Percentiles rank a stretch among this genome's conserved stretches.
phyloP scores from a whole-genome alignment of 2,113 vertebrate genomes.

The Melanerpes formicivorus region DNA sequence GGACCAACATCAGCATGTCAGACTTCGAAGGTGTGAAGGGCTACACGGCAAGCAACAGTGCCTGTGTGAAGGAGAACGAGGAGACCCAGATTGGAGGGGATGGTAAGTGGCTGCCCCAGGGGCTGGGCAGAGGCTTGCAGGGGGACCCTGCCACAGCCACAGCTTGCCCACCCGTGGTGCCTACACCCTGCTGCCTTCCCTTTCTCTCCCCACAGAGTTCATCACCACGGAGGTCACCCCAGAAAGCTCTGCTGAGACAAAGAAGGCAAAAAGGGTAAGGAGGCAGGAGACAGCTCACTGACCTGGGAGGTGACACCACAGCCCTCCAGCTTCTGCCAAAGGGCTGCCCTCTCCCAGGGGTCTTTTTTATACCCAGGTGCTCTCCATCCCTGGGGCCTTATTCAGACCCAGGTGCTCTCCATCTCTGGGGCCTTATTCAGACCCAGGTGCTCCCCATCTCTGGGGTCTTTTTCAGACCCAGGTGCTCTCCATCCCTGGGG shows the following conservation, averaged over 20 bases:
- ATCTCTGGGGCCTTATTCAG: too few relatives aligned
- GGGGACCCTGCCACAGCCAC: not conserved
- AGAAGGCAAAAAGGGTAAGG: conserved; percentile 76
- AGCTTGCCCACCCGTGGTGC: accelerated
- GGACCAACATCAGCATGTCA: conserved; percentile 79
- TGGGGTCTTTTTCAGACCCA: not conserved
- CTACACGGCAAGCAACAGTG: conserved; percentile 44
- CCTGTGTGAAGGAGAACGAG: not conserved
- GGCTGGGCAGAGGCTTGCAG: accelerated
- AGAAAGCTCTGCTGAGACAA: not conserved
- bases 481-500: not conserved
- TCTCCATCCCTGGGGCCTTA: not conserved
- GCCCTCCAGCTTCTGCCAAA: not conserved
- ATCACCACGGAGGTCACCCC: accelerated
- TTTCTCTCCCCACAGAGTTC: conserved; percentile 52
- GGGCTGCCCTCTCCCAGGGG: not conserved
- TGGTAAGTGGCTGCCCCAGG: conserved; percentile 3
- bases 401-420: too few relatives aligned
- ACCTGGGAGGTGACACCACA: accelerated
- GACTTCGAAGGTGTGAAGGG: conserved; percentile 72
- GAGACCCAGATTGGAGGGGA: conserved; percentile 58
- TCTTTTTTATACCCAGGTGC: not conserved
- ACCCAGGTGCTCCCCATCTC: not conserved
- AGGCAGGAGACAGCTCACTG: not conserved
- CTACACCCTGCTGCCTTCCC: not conserved